These are phyloP conservation scores for Ascidia mentula DNA, from an alignment of 23 tunicate species.

Conservation along the genomic window DNA sequence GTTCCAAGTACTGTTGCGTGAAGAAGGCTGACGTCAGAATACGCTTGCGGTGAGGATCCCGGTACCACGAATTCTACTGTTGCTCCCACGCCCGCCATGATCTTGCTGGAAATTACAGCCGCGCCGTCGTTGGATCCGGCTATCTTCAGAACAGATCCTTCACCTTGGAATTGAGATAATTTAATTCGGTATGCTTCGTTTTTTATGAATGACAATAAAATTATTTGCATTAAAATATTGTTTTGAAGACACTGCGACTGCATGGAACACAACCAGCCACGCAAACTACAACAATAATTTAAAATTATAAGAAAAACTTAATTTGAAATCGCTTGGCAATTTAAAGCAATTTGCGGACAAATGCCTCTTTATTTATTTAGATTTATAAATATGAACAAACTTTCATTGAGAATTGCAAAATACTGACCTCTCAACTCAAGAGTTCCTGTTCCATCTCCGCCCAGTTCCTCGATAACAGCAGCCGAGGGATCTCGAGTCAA, in stretches of 20 bases:
- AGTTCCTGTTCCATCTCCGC: slow-evolving; percentile 25
- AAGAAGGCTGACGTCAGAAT: not conserved
- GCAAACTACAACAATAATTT: too few species aligned
- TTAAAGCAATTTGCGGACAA: too few species aligned
- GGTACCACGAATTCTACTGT: not conserved
- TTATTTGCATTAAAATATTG: too few species aligned
- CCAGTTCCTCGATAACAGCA: slow-evolving; percentile 1
- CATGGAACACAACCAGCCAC: too few species aligned
- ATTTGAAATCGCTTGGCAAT: too few species aligned
- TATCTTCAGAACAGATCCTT: not conserved
- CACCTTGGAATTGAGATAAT: not conserved
- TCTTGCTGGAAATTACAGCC: not conserved
- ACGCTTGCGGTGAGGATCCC: not conserved
- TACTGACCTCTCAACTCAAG: slow-evolving; percentile 9
- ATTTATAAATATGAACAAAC: too few species aligned
- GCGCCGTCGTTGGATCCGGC: not conserved
- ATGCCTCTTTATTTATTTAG: too few species aligned
- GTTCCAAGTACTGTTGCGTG: slow-evolving; percentile 16
- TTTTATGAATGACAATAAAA: too few species aligned
- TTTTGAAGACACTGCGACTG: too few species aligned
- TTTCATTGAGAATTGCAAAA: too few species aligned
- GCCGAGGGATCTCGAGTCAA: not conserved
- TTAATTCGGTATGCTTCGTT: too few species aligned
- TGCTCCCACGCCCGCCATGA: not conserved
- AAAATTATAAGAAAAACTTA: too few species aligned